Percentiles rank a stretch among this genome's conserved stretches.
Conservation (phyloP, 2,888 invertebrate genomes). For the Phaedon cochleariae region DNA sequence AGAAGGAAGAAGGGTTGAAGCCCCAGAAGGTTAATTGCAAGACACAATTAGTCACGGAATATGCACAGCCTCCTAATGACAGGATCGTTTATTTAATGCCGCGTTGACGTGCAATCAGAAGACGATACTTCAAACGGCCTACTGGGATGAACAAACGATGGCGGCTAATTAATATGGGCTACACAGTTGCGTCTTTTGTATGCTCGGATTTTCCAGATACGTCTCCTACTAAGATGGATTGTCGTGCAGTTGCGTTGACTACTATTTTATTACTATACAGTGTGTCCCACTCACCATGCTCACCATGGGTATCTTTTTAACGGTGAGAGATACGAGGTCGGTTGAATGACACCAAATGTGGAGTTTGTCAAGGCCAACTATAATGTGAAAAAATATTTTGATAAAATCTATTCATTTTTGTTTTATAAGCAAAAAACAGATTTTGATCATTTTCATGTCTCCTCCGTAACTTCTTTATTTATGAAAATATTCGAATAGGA, state of each 20-base stretch:
- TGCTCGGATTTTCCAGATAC: background rate
- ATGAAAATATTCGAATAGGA: too few species aligned
- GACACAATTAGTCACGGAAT: conserved; percentile 53
- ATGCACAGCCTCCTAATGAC: conserved; percentile 51
- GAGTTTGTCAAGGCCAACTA: too few species aligned
- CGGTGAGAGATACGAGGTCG: too few species aligned
- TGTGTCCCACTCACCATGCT: too few species aligned
- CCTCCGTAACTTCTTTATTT: too few species aligned
- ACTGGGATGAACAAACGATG: conserved; percentile 4
- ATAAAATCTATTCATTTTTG: too few species aligned
- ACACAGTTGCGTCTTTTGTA: background rate
- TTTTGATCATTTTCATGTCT: too few species aligned
- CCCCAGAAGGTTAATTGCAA: conserved; percentile 52
- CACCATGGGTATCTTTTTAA: too few species aligned
- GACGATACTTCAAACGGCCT: conserved; percentile 22
- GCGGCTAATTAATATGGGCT: background rate
- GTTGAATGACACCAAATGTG: too few species aligned
- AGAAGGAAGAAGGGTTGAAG: conserved; percentile 28
- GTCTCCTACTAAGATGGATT: background rate
- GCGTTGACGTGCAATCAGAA: conserved; percentile 38
- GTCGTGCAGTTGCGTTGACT: background rate
- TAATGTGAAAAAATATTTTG: too few species aligned
- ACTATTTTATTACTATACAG: background rate
- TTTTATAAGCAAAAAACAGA: too few species aligned
- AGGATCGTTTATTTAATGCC: conserved; percentile 47